These are phyloP conservation scores for Mercenaria mercenaria DNA, from an alignment of 1,140 invertebrate genomes.

Conservation along the genomic window DNA sequence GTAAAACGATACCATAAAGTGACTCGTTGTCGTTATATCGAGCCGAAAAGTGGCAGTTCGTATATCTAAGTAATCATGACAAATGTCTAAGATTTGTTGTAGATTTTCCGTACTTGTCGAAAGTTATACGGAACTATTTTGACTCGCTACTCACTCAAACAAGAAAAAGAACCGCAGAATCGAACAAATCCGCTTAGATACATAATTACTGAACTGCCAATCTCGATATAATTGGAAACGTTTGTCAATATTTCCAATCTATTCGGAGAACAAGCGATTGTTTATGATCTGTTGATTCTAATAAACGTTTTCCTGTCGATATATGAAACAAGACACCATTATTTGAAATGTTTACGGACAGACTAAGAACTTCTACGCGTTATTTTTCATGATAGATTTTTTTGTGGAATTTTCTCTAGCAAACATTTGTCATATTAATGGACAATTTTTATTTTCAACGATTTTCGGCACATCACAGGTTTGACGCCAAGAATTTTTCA, in stretches of 20 bases:
- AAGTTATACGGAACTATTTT: not conserved
- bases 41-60: constrained; percentile 51
- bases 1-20: constrained; percentile 50
- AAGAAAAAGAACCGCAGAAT: constrained; percentile 16
- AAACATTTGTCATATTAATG: too few relatives aligned
- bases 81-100: constrained; percentile 9
- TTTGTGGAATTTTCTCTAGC: too few relatives aligned
- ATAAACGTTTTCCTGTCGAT: constrained; percentile 23
- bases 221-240: constrained; percentile 1
- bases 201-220: constrained; percentile 22
- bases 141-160: constrained; percentile 27
- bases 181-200: constrained; percentile 29
- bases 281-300: constrained; percentile 42
- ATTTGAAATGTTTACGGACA: not conserved
- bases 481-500: too few relatives aligned
- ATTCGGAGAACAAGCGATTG: constrained; percentile 8
- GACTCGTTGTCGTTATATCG: constrained; percentile 47
- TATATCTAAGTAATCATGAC: constrained; percentile 48
- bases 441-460: too few relatives aligned
- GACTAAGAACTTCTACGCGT: too few relatives aligned
- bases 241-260: constrained; percentile 41
- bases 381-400: too few relatives aligned
- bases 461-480: too few relatives aligned
- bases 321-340: not conserved
- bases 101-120: constrained; percentile 12